Conservation (phyloP, 2,797 vertebrate species). For the Dermochelys coriacea region DNA sequence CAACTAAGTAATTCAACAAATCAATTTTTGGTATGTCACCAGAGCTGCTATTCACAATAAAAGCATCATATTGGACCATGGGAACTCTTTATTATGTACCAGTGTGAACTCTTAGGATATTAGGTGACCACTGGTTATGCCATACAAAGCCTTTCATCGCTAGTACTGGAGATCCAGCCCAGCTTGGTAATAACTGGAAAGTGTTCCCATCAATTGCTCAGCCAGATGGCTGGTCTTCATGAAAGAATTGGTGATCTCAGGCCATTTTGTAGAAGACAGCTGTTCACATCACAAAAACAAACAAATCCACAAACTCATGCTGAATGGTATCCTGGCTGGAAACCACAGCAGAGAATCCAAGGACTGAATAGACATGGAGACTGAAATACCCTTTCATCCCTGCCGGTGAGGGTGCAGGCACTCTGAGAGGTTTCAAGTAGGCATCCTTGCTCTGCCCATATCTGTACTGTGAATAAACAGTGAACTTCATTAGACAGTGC, state of each 20-base stretch:
- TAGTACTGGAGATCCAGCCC: not conserved
- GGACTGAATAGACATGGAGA: slow-evolving; percentile 42
- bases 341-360: slow-evolving; percentile 5
- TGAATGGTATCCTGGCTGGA: slow-evolving; percentile 57
- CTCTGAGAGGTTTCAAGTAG: slow-evolving; percentile 26
- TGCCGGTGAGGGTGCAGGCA: not conserved
- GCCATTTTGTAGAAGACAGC: slow-evolving; percentile 31
- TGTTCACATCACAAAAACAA: slow-evolving; percentile 53
- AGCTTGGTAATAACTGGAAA: slow-evolving; percentile 10
- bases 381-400: slow-evolving; percentile 25
- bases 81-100: not conserved
- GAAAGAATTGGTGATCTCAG: slow-evolving; percentile 42
- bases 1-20: not conserved
- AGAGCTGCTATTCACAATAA: not conserved
- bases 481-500: slow-evolving; percentile 36
- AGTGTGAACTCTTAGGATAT: not conserved
- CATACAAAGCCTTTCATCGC: not conserved
- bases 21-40: not conserved
- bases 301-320: slow-evolving; percentile 52
- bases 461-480: slow-evolving; percentile 24
- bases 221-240: slow-evolving; percentile 39
- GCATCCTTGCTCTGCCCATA: not conserved
- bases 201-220: slow-evolving; percentile 1
- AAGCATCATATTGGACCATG: not conserved
- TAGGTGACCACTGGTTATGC: not conserved